phyloP scores from a whole-genome alignment of 2,888 invertebrate species.

The Caradrina kadenii region DNA sequence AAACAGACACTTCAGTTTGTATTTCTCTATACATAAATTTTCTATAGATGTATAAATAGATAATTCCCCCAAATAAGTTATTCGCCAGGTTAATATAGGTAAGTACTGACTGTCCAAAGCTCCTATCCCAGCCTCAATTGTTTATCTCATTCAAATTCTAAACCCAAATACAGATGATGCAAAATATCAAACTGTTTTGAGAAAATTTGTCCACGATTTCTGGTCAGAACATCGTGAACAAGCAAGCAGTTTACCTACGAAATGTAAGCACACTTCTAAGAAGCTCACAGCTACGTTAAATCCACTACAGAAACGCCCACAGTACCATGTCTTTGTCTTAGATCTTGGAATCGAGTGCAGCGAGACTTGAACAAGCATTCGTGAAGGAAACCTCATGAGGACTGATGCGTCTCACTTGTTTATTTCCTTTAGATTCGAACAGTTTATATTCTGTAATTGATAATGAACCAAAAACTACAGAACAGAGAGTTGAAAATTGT shows the following conservation, averaged over 20 bases:
- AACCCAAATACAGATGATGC: too few relatives aligned
- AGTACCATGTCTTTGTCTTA: slow-evolving; percentile 27
- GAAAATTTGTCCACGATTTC: neutral
- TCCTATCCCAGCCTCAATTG: too few relatives aligned
- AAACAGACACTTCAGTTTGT: too few relatives aligned
- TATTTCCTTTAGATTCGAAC: neutral
- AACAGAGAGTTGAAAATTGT: too few relatives aligned
- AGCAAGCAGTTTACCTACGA: neutral
- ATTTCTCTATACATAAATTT: too few relatives aligned
- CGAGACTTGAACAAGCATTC: slow-evolving; percentile 35
- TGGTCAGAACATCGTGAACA: neutral
- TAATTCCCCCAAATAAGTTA: too few relatives aligned
- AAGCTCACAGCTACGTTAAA: slow-evolving; percentile 17
- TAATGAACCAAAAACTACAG: too few relatives aligned
- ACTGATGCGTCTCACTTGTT: neutral
- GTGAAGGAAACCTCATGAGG: slow-evolving; percentile 23
- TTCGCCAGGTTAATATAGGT: too few relatives aligned
- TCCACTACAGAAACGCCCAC: slow-evolving; percentile 4
- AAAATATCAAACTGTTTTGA: neutral
- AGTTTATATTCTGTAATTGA: too few relatives aligned
- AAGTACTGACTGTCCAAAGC: too few relatives aligned
- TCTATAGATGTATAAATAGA: too few relatives aligned
- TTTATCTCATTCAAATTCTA: too few relatives aligned
- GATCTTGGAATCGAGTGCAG: slow-evolving; percentile 24
- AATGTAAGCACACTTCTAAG: slow-evolving; percentile 12